phyloP scores from a whole-genome alignment of 2,113 vertebrate genomes.

The Vulpes ferrilata region DNA sequence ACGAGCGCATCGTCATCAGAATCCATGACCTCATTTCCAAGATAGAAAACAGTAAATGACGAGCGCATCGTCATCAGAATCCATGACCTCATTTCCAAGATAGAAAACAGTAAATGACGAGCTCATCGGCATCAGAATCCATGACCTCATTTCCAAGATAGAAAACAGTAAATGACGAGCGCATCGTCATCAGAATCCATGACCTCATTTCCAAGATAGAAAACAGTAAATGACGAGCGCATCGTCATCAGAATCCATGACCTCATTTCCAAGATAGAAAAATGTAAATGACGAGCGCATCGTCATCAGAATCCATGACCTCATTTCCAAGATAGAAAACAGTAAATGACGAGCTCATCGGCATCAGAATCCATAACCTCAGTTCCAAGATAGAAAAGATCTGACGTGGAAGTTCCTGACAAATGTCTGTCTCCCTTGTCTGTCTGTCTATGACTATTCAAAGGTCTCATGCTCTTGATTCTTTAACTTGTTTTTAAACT shows the following conservation, averaged over 20 bases:
- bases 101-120: neutral
- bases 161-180: neutral
- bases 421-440: neutral
- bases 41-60: neutral
- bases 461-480: neutral
- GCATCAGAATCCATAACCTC: neutral
- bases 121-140: neutral
- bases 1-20: neutral
- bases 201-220: neutral
- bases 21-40: neutral
- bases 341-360: neutral
- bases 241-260: neutral
- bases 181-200: no score
- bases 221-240: neutral
- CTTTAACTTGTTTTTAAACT: neutral
- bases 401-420: neutral
- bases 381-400: neutral
- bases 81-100: no score
- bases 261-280: neutral
- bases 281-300: neutral
- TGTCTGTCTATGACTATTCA: neutral
- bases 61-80: no score
- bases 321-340: neutral
- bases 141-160: neutral
- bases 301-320: no score